Conservation (phyloP, 2,888 invertebrate species). For the Rhingia campestris region DNA sequence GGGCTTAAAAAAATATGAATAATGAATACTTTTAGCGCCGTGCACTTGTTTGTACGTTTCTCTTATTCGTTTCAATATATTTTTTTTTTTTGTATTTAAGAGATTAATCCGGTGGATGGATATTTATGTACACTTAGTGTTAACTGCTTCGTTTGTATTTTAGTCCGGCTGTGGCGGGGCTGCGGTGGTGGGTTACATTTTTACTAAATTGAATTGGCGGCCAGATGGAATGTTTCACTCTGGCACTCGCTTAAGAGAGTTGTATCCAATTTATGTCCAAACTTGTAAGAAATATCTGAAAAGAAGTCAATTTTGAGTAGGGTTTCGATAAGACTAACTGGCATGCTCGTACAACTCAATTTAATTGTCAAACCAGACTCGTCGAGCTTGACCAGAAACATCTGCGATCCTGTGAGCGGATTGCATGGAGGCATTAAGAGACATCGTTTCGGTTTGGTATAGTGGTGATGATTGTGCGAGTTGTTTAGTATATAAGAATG, state of each 20-base stretch:
- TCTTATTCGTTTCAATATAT: slow-evolving; percentile 8
- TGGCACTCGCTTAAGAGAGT: slow-evolving; percentile 7
- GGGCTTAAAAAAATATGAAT: slow-evolving; percentile 47
- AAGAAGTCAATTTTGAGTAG: too few species aligned
- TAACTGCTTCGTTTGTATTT: slow-evolving; percentile 39
- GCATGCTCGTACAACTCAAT: slow-evolving; percentile 22
- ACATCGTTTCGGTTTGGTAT: slow-evolving; percentile 16
- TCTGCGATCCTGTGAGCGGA: slow-evolving; percentile 33
- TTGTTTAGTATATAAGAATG: slow-evolving; percentile 4
- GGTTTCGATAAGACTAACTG: too few species aligned
- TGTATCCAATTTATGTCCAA: slow-evolving; percentile 32
- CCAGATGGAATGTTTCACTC: slow-evolving; percentile 51
- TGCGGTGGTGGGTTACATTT: slow-evolving; percentile 19
- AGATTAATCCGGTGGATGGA: slow-evolving; percentile 54
- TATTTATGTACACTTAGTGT: slow-evolving; percentile 59
- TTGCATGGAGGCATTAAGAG: neutral
- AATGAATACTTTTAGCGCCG: slow-evolving; percentile 69
- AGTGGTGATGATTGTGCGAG: slow-evolving; percentile 34
- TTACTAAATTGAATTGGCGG: slow-evolving; percentile 46
- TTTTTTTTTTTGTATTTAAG: slow-evolving; percentile 49
- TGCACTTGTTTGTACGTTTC: slow-evolving; percentile 49
- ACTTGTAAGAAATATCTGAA: slow-evolving; percentile 6
- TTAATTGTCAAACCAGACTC: neutral
- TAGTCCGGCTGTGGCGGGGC: neutral
- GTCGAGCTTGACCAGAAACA: slow-evolving; percentile 12